Base-by-base conservation (phyloP, 2,888 invertebrate genomes). In the Clostera curtula region DNA sequence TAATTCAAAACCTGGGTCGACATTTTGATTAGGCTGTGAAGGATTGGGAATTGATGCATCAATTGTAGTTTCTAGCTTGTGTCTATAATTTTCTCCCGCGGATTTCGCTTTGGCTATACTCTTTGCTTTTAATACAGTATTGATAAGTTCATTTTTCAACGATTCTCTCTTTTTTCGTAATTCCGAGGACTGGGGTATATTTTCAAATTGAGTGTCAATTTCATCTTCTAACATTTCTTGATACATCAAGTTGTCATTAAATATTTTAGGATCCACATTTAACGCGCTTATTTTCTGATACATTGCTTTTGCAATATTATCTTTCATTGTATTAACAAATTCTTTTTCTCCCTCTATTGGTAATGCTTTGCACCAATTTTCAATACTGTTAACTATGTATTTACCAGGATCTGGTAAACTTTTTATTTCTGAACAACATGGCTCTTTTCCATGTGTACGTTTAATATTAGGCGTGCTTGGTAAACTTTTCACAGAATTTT, bases 1-100 rank as follows among this genome's bases (percentile, higher is more conserved):
- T 24, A 74, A 54, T 43, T 72, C 63, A 43, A 71, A 73, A 2
- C 53, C 65, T 27, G 71, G 68, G 29, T 66, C 62, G 17, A 51
- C 40, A 1, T 31, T 25, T 28, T 56, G 40, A 3, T 26, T 46
- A 16, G 21, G 26, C 4, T 36, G 41, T 1, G 53, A 21, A 5
- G 66, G 61, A 29, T 60, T 46, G 1, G 68, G 65, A 5, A 74
- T 47, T 1, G 70, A 63, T 3, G 52, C 44, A 21, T 67, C 64
- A 24, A 75, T 62, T 10, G 55, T 58, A 31, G 56, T 55, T 35
- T 67, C 58, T 6, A 75, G 47, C 29, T 56, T 57, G 22, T 61
- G 49, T 38, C 59, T 66, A 34, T 73, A 75, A 34, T 48, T 41
- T 7, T 62, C 54, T 20, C 70, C 67, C 4, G 58, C 55, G 3